phyloP scores from a whole-genome alignment of 2,888 invertebrate genomes.

The Leistus spinibarbis region DNA sequence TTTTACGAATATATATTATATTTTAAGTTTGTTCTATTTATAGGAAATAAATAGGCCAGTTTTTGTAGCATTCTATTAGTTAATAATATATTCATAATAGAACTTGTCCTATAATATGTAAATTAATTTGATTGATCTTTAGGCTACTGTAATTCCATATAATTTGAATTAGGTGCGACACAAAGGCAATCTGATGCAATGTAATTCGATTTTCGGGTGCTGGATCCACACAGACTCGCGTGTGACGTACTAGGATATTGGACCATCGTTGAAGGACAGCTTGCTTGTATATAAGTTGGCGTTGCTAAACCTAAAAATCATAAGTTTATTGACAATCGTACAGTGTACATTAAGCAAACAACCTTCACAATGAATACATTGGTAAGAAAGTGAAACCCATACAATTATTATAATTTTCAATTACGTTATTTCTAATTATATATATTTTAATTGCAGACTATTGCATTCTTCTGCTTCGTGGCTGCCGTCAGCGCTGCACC shows the following conservation, averaged over 20 bases:
- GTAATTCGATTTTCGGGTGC: conserved; percentile 24
- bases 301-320: conserved; percentile 24
- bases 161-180: conserved; percentile 34
- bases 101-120: conserved; percentile 3
- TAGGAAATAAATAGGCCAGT: neutral
- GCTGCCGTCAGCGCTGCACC: conserved; percentile 22
- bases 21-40: neutral
- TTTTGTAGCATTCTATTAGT: neutral
- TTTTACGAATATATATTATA: no score
- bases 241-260: neutral
- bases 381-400: conserved; percentile 9
- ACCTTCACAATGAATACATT: conserved; percentile 19
- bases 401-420: neutral
- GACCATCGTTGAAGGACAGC: conserved; percentile 23
- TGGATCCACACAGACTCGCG: conserved; percentile 3
- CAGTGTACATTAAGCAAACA: conserved; percentile 9
- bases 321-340: conserved; percentile 12
- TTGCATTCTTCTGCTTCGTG: conserved; percentile 31
- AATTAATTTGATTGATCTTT: conserved; percentile 10
- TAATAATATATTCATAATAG: neutral
- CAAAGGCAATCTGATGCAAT: conserved; percentile 20
- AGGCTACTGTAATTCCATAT: conserved; percentile 4
- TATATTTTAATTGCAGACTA: conserved; percentile 15
- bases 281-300: conserved; percentile 13
- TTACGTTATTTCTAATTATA: neutral